Evolutionary conservation across 2,113 vertebrate genomes (phyloP).

Genomic region (Pica pica): DNA sequence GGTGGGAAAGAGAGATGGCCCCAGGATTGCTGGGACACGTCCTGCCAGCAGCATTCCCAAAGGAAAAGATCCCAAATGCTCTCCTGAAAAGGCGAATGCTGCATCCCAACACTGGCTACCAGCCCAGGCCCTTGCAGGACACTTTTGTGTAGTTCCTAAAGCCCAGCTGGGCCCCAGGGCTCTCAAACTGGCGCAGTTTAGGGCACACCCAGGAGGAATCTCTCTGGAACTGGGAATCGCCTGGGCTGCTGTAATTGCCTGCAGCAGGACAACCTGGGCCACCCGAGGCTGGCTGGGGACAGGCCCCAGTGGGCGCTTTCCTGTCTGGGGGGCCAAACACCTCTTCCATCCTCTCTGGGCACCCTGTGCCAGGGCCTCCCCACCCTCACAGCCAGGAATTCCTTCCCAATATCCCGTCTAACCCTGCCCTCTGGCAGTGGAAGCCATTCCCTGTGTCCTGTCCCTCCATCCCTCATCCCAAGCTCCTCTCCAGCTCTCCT

Average conservation of each 20-base stretch:
- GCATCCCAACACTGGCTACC: accelerated
- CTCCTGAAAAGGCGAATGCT: accelerated
- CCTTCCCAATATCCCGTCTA: neutral
- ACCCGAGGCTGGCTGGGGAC: neutral
- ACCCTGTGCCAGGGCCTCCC: accelerated
- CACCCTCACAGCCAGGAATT: neutral
- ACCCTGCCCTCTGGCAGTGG: neutral
- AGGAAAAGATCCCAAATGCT: neutral
- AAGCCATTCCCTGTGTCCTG: neutral
- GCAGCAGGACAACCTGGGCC: neutral
- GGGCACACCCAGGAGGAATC: neutral
- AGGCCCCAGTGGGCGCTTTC: accelerated
- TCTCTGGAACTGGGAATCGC: accelerated
- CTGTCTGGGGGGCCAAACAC: accelerated
- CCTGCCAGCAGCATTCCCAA: neutral
- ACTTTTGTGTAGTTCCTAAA: accelerated
- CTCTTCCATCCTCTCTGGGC: neutral
- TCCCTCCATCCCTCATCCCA: neutral
- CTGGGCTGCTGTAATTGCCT: neutral
- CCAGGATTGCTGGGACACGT: accelerated
- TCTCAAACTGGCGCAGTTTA: neutral
- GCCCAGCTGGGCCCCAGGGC: neutral
- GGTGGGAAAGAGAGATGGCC: accelerated
- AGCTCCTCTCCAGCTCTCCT: neutral
- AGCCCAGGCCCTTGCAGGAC: neutral